Conservation (phyloP, 2,797 vertebrate genomes). For the Anguilla obscura region DNA sequence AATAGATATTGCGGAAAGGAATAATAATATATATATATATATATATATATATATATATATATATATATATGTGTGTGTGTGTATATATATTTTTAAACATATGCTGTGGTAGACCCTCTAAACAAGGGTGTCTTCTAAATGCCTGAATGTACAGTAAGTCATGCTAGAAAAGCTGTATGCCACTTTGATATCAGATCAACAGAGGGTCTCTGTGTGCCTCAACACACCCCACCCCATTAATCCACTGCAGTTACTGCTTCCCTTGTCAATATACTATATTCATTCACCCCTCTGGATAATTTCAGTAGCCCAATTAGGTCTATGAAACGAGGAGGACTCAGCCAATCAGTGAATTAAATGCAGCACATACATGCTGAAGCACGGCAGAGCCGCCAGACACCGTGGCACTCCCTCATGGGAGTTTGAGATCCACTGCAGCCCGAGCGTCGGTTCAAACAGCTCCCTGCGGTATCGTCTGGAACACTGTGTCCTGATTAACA, state of each 20-base stretch:
- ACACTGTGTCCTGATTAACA: not conserved
- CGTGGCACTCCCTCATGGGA: not conserved
- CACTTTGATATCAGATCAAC: not conserved
- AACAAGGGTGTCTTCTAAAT: not conserved
- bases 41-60: no score
- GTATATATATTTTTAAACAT: no score
- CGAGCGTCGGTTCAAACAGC: not conserved
- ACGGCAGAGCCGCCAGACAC: not conserved
- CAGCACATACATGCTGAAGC: not conserved
- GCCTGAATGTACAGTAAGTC: not conserved
- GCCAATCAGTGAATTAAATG: not conserved
- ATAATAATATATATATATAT: not conserved
- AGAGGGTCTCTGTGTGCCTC: not conserved
- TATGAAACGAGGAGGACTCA: not conserved
- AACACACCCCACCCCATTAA: not conserved
- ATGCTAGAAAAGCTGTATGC: no score
- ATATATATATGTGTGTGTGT: no score
- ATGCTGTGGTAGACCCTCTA: not conserved
- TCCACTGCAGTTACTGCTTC: not conserved
- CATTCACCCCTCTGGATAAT: not conserved
- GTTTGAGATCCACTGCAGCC: not conserved
- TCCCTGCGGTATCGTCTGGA: not conserved
- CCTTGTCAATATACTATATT: not conserved
- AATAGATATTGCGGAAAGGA: not conserved
- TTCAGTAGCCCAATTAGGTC: not conserved